Evolutionary conservation across 2,888 invertebrate genomes (phyloP).

Genomic region (Hirtodrosophila cameraria): DNA sequence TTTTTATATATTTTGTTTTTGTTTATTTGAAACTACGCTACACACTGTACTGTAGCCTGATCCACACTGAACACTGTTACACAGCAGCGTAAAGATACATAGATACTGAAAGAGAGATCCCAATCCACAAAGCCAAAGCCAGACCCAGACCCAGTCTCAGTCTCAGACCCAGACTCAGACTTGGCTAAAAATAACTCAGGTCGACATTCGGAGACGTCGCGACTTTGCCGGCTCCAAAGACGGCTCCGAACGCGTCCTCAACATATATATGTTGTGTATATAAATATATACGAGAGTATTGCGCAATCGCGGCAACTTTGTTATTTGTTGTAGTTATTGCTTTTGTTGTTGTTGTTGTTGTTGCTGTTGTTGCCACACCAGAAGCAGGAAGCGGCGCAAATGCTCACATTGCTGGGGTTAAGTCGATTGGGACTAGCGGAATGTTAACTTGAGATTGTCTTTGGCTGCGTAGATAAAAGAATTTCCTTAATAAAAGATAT

Average conservation of each 20-base stretch:
- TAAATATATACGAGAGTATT: slow-evolving; percentile 38
- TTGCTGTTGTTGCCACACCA: slow-evolving; percentile 29
- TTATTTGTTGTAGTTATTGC: too few species aligned
- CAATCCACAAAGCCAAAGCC: slow-evolving; percentile 8
- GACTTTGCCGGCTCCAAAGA: slow-evolving; percentile 18
- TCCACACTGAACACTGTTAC: slow-evolving; percentile 30
- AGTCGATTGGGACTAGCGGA: slow-evolving; percentile 5
- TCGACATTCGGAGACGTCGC: slow-evolving; percentile 29
- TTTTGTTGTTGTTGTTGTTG: too few species aligned
- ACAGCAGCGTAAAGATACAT: slow-evolving; percentile 15
- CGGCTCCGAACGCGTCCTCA: slow-evolving; percentile 28
- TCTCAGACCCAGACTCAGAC: slow-evolving; percentile 5
- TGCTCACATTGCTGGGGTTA: slow-evolving; percentile 13
- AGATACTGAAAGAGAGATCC: slow-evolving; percentile 18
- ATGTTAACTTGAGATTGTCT: slow-evolving; percentile 5
- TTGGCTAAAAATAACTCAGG: slow-evolving; percentile 52
- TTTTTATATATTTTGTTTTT: too few species aligned
- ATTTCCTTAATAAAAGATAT: slow-evolving; percentile 15
- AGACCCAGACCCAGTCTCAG: slow-evolving; percentile 9
- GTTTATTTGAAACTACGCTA: slow-evolving; percentile 23
- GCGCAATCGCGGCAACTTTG: slow-evolving; percentile 70
- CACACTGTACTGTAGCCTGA: slow-evolving; percentile 11
- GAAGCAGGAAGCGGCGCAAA: slow-evolving; percentile 48
- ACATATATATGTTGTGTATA: too few species aligned
- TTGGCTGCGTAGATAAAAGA: slow-evolving; percentile 16